A percentile compares a stretch with the other conserved stretches of the same genome.
Conservation (phyloP, 2,113 vertebrate genomes). For the Corythoichthys haematopterus region DNA sequence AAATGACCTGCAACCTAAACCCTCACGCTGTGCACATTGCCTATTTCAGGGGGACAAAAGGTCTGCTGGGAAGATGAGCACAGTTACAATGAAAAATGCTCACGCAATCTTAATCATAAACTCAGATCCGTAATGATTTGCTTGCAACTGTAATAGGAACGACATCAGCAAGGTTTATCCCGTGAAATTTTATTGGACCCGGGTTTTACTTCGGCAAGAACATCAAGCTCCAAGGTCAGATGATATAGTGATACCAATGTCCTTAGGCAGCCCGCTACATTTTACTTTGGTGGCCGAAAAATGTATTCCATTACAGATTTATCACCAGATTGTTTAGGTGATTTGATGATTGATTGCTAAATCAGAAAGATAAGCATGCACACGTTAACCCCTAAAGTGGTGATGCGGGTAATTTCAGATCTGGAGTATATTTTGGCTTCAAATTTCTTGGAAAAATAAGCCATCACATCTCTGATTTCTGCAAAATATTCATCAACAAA, state of each 20-base stretch:
- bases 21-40: slow-evolving; percentile 43
- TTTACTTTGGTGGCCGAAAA: not conserved
- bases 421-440: too few relatives aligned
- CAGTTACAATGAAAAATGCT: slow-evolving; percentile 11
- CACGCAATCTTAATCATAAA: slow-evolving; percentile 9
- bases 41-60: slow-evolving; percentile 29
- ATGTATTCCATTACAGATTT: not conserved
- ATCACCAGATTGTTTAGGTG: not conserved
- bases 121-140: not conserved
- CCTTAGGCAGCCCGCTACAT: not conserved
- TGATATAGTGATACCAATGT: not conserved
- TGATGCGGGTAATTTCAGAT: too few relatives aligned
- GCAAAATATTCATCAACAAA: too few relatives aligned
- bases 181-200: not conserved
- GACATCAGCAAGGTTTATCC: not conserved
- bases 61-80: slow-evolving; percentile 21
- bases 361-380: not conserved
- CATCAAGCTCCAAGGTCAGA: not conserved
- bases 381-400: not conserved
- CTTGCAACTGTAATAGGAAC: slow-evolving; percentile 3
- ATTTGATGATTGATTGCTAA: not conserved
- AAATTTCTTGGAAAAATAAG: too few relatives aligned
- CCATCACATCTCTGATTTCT: too few relatives aligned
- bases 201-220: not conserved
- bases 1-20: slow-evolving; percentile 60